These are phyloP conservation scores for Eupelmus urozonus DNA, from an alignment of 2,888 invertebrate species.

Conservation along the genomic window DNA sequence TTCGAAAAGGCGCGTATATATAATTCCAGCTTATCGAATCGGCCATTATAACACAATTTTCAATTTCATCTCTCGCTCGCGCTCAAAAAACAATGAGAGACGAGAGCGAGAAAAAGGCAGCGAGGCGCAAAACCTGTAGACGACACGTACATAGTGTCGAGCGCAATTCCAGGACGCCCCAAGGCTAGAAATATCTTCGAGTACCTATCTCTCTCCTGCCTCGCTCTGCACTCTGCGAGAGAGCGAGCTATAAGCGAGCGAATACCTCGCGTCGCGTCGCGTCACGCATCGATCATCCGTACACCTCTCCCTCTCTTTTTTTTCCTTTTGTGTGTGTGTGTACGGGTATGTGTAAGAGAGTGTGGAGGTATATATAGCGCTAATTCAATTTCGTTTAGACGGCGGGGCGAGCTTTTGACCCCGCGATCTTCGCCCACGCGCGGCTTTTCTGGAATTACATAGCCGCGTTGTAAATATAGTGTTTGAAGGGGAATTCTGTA, in stretches of 20 bases:
- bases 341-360: neutral
- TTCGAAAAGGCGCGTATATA: too few species aligned
- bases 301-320: constrained; percentile 29
- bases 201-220: neutral
- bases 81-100: too few species aligned
- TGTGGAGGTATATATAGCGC: neutral
- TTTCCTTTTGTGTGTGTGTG: neutral
- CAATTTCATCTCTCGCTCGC: too few species aligned
- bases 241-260: too few species aligned
- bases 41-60: too few species aligned
- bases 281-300: constrained; percentile 54
- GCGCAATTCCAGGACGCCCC: constrained; percentile 46
- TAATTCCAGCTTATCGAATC: too few species aligned
- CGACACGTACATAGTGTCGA: neutral
- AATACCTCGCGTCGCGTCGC: constrained; percentile 32
- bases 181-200: constrained; percentile 53
- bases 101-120: neutral
- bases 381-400: constrained; percentile 41
- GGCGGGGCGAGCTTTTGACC: neutral
- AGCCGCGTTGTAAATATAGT: neutral
- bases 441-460: neutral
- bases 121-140: too few species aligned
- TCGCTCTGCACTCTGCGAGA: neutral
- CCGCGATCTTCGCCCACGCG: neutral
- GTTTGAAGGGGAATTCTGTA: too few species aligned